Evolutionary conservation across 1,140 invertebrate species (phyloP).

Genomic region (Papilio machaon): DNA sequence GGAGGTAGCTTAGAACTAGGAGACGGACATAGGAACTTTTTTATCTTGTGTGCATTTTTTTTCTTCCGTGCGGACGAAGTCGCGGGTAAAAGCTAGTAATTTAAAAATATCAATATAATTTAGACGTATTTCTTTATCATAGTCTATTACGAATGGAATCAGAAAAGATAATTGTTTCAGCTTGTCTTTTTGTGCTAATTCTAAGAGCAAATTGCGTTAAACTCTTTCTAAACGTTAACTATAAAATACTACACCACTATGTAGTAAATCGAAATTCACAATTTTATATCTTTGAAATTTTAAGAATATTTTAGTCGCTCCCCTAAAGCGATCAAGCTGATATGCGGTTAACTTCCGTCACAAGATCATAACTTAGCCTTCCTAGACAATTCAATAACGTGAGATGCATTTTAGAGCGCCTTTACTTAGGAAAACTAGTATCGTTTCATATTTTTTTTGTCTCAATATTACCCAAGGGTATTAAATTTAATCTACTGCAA

Average conservation of each 20-base stretch:
- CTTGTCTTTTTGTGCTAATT: neutral
- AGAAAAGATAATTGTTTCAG: no score
- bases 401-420: neutral
- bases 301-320: neutral
- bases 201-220: neutral
- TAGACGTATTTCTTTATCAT: neutral
- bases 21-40: no score
- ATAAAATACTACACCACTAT: neutral
- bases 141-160: neutral
- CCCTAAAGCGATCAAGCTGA: constrained; percentile 12
- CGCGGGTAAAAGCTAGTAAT: no score
- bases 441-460: no score
- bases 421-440: neutral
- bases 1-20: no score
- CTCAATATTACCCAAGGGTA: no score
- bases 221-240: neutral
- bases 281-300: constrained; percentile 4
- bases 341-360: neutral
- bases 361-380: constrained; percentile 1
- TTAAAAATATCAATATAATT: neutral
- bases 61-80: no score
- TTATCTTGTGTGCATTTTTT: no score
- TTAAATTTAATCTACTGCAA: no score
- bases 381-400: constrained; percentile 10
- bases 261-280: neutral